Evolutionary conservation across 2,888 invertebrate genomes (phyloP), one percentile per base, ranked within the genome.

Genomic region (Chirona hameri): DNA sequence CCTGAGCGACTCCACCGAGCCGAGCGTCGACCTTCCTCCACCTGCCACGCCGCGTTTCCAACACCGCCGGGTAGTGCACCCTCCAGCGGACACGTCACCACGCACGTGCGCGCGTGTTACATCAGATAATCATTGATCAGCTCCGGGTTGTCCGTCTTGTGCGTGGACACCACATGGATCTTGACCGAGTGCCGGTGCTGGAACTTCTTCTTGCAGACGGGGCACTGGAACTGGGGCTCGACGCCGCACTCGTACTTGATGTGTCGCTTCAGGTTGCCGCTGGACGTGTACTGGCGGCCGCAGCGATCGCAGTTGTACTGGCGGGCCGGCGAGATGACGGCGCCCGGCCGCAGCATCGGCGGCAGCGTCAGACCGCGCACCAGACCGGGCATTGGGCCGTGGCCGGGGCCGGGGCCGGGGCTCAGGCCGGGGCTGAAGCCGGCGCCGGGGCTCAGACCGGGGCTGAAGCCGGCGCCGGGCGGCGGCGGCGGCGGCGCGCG

Each of bases 201-300:
- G 82, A 85, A 85, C 72, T 83, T 84, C 79, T 83, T 84, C 80
- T 83, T 83, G 90, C 94, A 94, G 88, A 92, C 91, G 81, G 92
- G 92, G 86, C 94, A 94, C 88, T 90, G 91, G 90, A 92, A 94
- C 89, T 91, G 92, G 86, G 91, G 93, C 87, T 91, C 93, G 89
- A 92, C 93, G 85, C 92, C 93, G 89, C 92, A 94, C 90, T 93
- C 94, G 87, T 91, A 92, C 88, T 92, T 91, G 87, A 91, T 91
- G 88, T 93, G 93, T 72, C 92, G 90, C 85, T 91, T 90, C 83
- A 92, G 87, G 83, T 91, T 91, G 79, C 91, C 90, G 86, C 83
- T 83, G 0, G 84, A 84, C 27, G 85, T 84, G 79, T 85, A 85
- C 18, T 83, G 83, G 31, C 85, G 82, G 55, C 84, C 84, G 55